Evolutionary conservation across 2,888 invertebrate species (phyloP).

Genomic region (Enchytraeus crypticus): DNA sequence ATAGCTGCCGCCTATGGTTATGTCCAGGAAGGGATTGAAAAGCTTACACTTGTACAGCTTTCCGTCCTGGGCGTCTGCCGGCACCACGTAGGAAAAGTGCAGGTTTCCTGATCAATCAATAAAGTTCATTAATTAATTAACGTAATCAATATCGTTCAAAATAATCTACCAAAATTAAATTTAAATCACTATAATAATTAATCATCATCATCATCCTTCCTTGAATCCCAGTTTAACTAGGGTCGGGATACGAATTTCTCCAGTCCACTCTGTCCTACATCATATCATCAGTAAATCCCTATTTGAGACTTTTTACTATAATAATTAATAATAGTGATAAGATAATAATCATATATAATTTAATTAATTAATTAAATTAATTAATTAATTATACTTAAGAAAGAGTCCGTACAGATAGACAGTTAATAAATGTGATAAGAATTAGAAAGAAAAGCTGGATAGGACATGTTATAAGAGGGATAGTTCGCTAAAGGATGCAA

Average conservation of each 20-base stretch:
- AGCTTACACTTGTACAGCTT: conserved; percentile 21
- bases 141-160: too few species aligned
- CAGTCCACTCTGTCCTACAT: too few species aligned
- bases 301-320: not conserved
- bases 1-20: conserved; percentile 19
- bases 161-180: not conserved
- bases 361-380: not conserved
- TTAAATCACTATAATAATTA: not conserved
- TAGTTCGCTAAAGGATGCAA: too few species aligned
- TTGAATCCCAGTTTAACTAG: too few species aligned
- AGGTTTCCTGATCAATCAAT: conserved; percentile 15
- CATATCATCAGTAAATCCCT: too few species aligned
- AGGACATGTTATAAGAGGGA: too few species aligned
- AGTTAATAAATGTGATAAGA: too few species aligned
- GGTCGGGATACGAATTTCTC: too few species aligned
- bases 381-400: not conserved
- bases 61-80: conserved; percentile 1
- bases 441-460: too few species aligned
- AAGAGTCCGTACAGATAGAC: too few species aligned
- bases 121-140: not conserved
- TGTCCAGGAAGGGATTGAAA: conserved; percentile 18
- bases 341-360: not conserved
- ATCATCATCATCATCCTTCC: too few species aligned
- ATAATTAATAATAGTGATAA: not conserved
- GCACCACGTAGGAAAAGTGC: conserved; percentile 11